Base-by-base conservation (phyloP, 2,797 vertebrate species). In the Sebastolobus altivelis region DNA sequence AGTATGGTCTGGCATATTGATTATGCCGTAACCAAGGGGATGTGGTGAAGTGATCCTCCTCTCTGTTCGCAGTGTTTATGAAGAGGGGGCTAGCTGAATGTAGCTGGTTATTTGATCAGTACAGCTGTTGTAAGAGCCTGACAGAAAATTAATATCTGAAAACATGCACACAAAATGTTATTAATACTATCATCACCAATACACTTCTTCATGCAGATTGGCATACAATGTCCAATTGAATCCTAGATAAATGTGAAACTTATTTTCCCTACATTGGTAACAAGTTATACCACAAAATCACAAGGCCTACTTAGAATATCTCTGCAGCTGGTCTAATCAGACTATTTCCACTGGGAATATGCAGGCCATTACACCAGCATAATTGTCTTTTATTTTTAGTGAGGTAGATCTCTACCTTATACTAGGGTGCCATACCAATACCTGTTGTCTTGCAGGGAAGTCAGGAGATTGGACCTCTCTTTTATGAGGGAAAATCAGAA, bases 371-470 rank as follows among this genome's bases (percentile, higher is more conserved):
- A 95, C 70, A 86, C 65, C 87, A 81, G 87, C 66, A 67, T 96
- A 96, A 96, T 96, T 95, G 92, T 95, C 81, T 95, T 95, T 95
- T 96, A 96, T 96, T 96, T 96, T 95, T 95, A 96, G 95, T 85
- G 87, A 92, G 80, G 84, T 89, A 89, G 84, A 94, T 92, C 86
- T 90, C 89, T 91, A 85, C 86, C 65, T 92, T 91, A 87, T 89
- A 88, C 70, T 55, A 71, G 83, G 87, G 70, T 84, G 80, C 66
- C 54, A 62, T 76, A 80, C 55, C 77, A 83, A 69, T 70, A 80
- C 77, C 67, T 79, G 72, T 80, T 90, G 58, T 87, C 46, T 68
- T 73, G 52, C 73, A 68, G 46, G 38, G n/a, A 60, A 75, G 73
- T 65, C 52, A 72, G 60, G 62, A 60, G n/a, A 37, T 35, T 65